These are phyloP conservation scores for Macrosoma leucophasiata DNA, from an alignment of 2,888 invertebrate species.

Conservation along the genomic window DNA sequence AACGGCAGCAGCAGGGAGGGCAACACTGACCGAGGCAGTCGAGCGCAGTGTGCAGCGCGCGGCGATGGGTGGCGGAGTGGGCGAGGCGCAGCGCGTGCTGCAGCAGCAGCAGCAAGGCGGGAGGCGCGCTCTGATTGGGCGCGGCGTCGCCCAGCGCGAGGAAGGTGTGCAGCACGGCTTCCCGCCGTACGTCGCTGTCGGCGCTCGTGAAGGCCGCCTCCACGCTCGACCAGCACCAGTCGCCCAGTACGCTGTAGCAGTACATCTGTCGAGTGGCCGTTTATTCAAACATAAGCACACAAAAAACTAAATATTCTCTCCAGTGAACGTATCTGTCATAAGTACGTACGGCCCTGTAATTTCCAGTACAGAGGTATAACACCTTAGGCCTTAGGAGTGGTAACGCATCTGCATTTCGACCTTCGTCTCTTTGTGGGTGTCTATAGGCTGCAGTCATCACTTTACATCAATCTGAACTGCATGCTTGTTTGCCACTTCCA, in stretches of 20 bases:
- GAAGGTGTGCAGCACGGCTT: too few relatives aligned
- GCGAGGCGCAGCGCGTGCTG: slow-evolving; percentile 40
- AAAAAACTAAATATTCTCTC: not conserved
- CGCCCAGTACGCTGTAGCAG: slow-evolving; percentile 88
- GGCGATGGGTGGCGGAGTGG: slow-evolving; percentile 53
- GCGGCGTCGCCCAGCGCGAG: slow-evolving; percentile 64
- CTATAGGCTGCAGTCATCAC: too few relatives aligned
- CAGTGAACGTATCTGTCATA: too few relatives aligned
- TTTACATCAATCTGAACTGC: too few relatives aligned
- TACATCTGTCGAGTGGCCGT: slow-evolving; percentile 79
- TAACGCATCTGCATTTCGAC: too few relatives aligned
- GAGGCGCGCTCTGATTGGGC: slow-evolving; percentile 60
- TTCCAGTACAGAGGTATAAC: too few relatives aligned
- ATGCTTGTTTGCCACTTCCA: too few relatives aligned
- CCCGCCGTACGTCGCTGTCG: slow-evolving; percentile 77
- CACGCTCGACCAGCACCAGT: slow-evolving; percentile 82
- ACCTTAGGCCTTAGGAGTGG: too few relatives aligned
- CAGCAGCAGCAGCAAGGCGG: slow-evolving; percentile 46
- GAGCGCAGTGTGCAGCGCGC: slow-evolving; percentile 81
- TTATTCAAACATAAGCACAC: not conserved
- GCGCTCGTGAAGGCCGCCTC: slow-evolving; percentile 75
- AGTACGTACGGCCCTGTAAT: too few relatives aligned
- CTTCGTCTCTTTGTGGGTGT: too few relatives aligned
- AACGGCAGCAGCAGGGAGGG: too few relatives aligned
- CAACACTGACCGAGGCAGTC: slow-evolving; percentile 84